Percentiles rank a stretch among this genome's conserved stretches.
Conservation (phyloP, 2,113 vertebrate species). For the Oostethus manadensis region DNA sequence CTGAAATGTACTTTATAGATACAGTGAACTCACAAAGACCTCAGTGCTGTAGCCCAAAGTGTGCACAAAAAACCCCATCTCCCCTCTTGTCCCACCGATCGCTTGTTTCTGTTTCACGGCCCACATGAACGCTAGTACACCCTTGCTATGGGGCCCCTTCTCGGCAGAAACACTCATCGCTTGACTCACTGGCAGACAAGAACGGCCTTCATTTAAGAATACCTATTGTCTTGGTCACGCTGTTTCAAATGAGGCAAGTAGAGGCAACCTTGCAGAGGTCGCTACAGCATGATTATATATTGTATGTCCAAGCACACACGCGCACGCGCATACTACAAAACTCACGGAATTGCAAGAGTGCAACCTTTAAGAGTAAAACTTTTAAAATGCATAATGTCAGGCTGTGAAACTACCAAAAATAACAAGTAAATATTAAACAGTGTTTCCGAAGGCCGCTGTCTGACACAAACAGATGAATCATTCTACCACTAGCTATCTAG, state of each 20-base stretch:
- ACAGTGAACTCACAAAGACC: conserved; percentile 34
- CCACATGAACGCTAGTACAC: conserved; percentile 47
- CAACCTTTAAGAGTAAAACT: conserved; percentile 5
- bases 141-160: conserved; percentile 59
- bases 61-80: conserved; percentile 3
- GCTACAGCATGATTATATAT: background rate
- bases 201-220: conserved; percentile 57
- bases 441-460: background rate
- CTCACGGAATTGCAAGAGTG: background rate
- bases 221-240: conserved; percentile 56
- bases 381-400: background rate
- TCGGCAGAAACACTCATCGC: conserved; percentile 61
- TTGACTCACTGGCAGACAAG: conserved; percentile 55
- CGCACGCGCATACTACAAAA: no score
- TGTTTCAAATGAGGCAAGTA: conserved; percentile 22
- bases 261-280: background rate
- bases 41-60: conserved; percentile 36
- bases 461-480: background rate
- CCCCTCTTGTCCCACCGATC: conserved; percentile 30
- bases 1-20: background rate
- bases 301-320: background rate
- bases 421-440: background rate
- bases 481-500: background rate
- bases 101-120: conserved; percentile 34
- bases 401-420: conserved; percentile 6